Evolutionary conservation across 2,797 vertebrate genomes (phyloP), one percentile per base, ranked within the genome.

Genomic region (Sternarchorhynchus goeldii): DNA sequence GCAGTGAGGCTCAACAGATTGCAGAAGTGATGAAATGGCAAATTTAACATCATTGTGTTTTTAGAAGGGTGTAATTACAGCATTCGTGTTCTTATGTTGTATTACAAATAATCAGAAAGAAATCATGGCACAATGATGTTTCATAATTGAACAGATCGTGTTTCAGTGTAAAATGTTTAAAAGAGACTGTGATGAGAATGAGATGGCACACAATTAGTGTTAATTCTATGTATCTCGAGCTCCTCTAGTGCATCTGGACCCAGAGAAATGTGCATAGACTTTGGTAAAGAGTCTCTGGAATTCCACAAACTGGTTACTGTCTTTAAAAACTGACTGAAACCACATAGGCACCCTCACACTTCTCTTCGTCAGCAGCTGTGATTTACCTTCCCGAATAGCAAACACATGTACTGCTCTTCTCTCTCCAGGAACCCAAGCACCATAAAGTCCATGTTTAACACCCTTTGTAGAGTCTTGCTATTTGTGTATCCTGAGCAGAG

Each of bases 141-240:
- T 77, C n/a, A 57, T 77, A 39, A 77, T 81, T 84, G 59, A 81
- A 60, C 64, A 78, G 75, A 75, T 53, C 14, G 75, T 68, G 50
- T 65, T 81, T 56, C 57, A 34, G 56, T 70, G 53, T 34, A 57
- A 57, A 71, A 57, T 57, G 1, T 25, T 50, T 12, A 57, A 58
- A 17, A 21, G 31, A 21, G 16, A 14, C 45, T 50, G 20, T 41
- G 10, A 69, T 50, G 5, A 2, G 67, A 8, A 66, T 25, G 34
- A 25, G 12, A 5, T 50, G 45, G 10, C 45, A 50, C 29, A 31
- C 29, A 55, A 56, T 66, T 58, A 25, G 39, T 17, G 8, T 59
- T 66, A 59, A 77, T 36, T 66, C 68, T 55, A 60, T 65, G 8
- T 45, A 55, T 39, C 21, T 45, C n/a, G 14, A 5, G 50, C 17